These are phyloP conservation scores for Rhinolophus sinicus DNA, from an alignment of 2,113 vertebrate species.

Conservation along the genomic window DNA sequence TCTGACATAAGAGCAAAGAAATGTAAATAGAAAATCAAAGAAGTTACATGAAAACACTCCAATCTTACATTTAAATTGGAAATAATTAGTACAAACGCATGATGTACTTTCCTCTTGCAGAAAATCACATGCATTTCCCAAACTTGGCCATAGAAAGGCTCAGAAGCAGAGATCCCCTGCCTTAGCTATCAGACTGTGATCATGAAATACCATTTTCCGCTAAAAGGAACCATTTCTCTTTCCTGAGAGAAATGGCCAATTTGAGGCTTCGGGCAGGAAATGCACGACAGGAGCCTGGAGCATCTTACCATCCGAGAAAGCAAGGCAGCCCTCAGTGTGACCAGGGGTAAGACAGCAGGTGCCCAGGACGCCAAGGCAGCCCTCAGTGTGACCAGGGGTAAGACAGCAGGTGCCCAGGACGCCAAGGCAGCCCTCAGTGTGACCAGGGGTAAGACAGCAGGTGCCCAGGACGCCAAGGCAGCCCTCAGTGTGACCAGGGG, in stretches of 20 bases:
- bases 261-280: accelerated
- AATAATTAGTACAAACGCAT: too few relatives aligned
- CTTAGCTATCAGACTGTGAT: accelerated
- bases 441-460: too few relatives aligned
- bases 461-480: accelerated
- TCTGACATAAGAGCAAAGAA: not conserved
- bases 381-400: too few relatives aligned
- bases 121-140: too few relatives aligned
- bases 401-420: accelerated
- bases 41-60: not conserved
- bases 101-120: not conserved
- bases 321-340: accelerated
- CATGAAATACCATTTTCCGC: accelerated
- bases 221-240: not conserved
- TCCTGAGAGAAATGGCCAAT: not conserved
- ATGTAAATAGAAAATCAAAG: not conserved
- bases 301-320: accelerated
- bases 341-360: too few relatives aligned
- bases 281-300: accelerated
- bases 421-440: too few relatives aligned
- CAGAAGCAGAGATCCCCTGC: too few relatives aligned
- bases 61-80: not conserved
- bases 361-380: accelerated
- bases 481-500: too few relatives aligned
- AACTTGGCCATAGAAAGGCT: too few relatives aligned